Percentiles rank a stretch among this genome's conserved stretches.
Evolutionary conservation across 35 echinoderm and acorn worm species (phyloP).

Genomic region (Strongylocentrotus purpuratus): DNA sequence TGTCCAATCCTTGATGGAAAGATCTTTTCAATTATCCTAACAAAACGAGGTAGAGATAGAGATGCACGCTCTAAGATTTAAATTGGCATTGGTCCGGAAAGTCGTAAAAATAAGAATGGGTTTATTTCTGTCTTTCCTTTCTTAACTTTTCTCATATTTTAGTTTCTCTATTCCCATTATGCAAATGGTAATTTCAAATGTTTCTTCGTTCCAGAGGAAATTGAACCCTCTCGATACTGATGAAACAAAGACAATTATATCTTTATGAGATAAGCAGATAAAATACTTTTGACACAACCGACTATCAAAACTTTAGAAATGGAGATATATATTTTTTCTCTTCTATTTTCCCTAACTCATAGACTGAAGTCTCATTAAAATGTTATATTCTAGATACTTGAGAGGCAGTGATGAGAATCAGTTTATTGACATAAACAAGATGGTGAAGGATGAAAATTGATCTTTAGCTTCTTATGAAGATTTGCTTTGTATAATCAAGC

Average conservation of each 20-base stretch:
- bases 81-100: background rate
- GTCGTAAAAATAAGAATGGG: background rate
- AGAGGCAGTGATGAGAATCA: too few species aligned
- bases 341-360: too few species aligned
- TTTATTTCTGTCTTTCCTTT: background rate
- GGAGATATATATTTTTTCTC: too few species aligned
- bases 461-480: too few species aligned
- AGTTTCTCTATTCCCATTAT: background rate
- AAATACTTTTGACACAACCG: background rate
- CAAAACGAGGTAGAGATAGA: background rate
- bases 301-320: background rate
- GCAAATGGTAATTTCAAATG: background rate
- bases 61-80: background rate
- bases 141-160: background rate
- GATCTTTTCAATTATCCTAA: constrained; percentile 13
- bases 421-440: too few species aligned
- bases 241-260: constrained; percentile 26
- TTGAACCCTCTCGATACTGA: background rate
- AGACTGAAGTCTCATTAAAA: too few species aligned
- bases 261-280: background rate
- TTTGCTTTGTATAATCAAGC: too few species aligned
- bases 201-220: constrained; percentile 32
- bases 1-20: background rate
- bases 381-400: too few species aligned
- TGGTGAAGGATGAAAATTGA: too few species aligned